Conservation (phyloP, 1,140 invertebrate species). For the Homalodisca vitripennis region DNA sequence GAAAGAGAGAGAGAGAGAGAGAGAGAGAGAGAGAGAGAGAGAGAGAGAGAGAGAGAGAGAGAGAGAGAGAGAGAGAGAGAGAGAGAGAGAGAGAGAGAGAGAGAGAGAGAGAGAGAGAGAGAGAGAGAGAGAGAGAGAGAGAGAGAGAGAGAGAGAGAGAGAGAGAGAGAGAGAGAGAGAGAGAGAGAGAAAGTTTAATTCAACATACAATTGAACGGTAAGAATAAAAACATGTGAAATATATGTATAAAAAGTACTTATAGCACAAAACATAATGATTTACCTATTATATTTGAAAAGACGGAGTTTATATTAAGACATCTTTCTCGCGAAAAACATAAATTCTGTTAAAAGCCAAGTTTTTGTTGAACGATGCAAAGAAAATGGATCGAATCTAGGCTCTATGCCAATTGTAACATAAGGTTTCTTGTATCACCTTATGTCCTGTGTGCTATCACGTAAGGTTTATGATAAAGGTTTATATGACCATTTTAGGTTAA, state of each 20-base stretch:
- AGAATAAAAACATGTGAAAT: background rate
- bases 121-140: constrained; percentile 3
- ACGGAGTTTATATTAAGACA: too few species aligned
- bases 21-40: constrained; percentile 3
- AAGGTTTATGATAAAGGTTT: too few species aligned
- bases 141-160: constrained; percentile 3
- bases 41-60: constrained; percentile 3
- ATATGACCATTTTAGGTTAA: too few species aligned
- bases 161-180: constrained; percentile 3
- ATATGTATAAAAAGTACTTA: background rate
- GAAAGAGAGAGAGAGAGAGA: constrained; percentile 3
- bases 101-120: constrained; percentile 3
- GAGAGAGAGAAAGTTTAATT: too few species aligned
- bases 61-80: constrained; percentile 3
- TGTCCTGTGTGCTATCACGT: too few species aligned
- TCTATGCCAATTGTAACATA: too few species aligned
- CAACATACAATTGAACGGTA: background rate
- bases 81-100: constrained; percentile 3
- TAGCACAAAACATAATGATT: background rate
- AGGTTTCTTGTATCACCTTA: too few species aligned
- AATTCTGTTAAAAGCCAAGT: too few species aligned
- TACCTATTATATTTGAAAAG: too few species aligned
- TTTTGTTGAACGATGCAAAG: too few species aligned
- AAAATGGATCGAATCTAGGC: too few species aligned
- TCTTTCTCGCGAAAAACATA: too few species aligned